Conservation (phyloP, 2,113 vertebrate genomes). For the Silurus glanis region DNA sequence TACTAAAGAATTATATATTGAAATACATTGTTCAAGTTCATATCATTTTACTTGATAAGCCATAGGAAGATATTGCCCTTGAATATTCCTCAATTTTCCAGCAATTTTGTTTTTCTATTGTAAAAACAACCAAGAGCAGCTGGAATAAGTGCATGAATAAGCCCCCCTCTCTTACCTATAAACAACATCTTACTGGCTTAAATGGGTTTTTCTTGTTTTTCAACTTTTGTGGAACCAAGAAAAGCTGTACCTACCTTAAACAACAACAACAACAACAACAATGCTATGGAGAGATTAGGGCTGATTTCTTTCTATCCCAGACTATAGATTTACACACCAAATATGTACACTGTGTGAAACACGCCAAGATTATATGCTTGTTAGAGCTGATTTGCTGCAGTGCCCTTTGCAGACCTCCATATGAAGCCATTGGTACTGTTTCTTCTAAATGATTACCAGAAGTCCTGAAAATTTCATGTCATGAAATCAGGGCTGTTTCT, state of each 20-base stretch:
- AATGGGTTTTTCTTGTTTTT: neutral
- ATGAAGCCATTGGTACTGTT: neutral
- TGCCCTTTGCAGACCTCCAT: neutral
- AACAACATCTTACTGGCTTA: neutral
- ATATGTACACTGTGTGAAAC: neutral
- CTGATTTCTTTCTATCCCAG: neutral
- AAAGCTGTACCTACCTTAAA: neutral
- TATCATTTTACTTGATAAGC: neutral
- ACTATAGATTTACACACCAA: no score
- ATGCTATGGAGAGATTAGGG: neutral
- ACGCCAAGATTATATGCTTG: neutral
- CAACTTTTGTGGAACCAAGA: neutral
- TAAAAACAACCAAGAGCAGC: neutral
- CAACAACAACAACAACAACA: neutral
- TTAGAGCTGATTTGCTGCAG: neutral
- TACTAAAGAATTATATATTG: constrained; percentile 5
- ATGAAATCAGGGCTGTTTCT: no score
- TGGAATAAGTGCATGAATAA: neutral
- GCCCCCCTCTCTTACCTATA: neutral
- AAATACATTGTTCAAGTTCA: constrained; percentile 13
- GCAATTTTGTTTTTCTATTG: constrained; percentile 5
- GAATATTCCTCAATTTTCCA: neutral
- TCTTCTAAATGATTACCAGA: neutral
- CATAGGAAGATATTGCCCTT: neutral
- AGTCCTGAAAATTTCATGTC: no score